A percentile compares a stretch with the other conserved stretches of the same genome.
Conservation (phyloP, 2,113 vertebrate genomes). For the Brachypteracias leptosomus region DNA sequence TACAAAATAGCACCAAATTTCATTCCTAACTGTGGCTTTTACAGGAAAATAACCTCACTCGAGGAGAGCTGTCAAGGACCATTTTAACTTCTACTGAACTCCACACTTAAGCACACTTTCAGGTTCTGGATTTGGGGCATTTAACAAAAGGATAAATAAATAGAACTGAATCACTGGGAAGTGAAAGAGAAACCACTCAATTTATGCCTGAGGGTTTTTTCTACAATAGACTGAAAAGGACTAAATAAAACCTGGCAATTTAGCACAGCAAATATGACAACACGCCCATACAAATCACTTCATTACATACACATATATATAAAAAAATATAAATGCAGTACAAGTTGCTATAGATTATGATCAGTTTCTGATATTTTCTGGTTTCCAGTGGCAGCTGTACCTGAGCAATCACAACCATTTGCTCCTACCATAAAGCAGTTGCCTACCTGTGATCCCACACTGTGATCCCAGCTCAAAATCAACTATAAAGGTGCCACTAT, state of each 20-base stretch:
- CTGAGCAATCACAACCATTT: conserved; percentile 48
- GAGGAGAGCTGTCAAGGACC: neutral
- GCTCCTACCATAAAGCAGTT: conserved; percentile 24
- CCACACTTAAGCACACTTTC: neutral
- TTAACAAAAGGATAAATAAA: neutral
- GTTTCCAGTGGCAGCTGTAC: conserved; percentile 29
- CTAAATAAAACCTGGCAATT: neutral
- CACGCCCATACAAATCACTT: conserved; percentile 4
- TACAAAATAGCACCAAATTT: neutral
- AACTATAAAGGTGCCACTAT: neutral
- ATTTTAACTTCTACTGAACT: neutral
- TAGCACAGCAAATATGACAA: neutral
- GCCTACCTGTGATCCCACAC: conserved; percentile 23
- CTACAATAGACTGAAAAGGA: neutral
- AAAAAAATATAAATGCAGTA: conserved; percentile 22
- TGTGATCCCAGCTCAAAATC: conserved; percentile 57
- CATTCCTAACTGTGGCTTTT: neutral
- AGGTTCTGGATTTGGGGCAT: neutral
- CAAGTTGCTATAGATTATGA: neutral
- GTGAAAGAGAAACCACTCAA: neutral
- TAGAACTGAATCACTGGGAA: neutral
- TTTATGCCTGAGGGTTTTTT: neutral
- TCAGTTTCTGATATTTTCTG: neutral
- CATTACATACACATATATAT: too few species aligned
- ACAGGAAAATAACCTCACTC: neutral